phyloP scores from a whole-genome alignment of 2,113 vertebrate species.

The Notothenia coriiceps region DNA sequence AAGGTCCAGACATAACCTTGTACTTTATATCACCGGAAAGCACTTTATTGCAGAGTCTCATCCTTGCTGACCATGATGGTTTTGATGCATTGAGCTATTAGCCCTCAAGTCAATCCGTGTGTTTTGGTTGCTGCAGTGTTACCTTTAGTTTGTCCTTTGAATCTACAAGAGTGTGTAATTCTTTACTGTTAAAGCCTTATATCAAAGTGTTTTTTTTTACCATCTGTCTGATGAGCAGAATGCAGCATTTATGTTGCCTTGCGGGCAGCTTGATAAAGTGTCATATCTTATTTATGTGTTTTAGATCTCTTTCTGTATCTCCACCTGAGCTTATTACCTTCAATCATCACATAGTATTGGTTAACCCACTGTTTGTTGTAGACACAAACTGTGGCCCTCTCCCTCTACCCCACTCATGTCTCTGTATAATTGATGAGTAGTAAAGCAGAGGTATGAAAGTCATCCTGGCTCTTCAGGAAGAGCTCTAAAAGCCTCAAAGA shows the following conservation, averaged over 20 bases:
- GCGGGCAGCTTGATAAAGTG: not conserved
- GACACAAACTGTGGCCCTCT: not conserved
- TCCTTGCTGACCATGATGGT: slow-evolving; percentile 3
- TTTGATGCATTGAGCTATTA: slow-evolving; percentile 21
- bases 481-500: slow-evolving; percentile 73
- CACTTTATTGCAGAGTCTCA: slow-evolving; percentile 1
- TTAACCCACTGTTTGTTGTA: slow-evolving; percentile 4
- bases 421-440: slow-evolving; percentile 72
- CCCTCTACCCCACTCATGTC: not conserved
- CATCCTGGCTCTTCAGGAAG: slow-evolving; percentile 48
- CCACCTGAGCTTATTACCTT: not conserved
- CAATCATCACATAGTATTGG: not conserved
- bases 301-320: not conserved
- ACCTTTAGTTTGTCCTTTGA: not conserved
- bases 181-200: not conserved
- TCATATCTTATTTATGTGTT: not conserved
- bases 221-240: not conserved
- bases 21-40: slow-evolving; percentile 10
- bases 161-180: not conserved
- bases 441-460: slow-evolving; percentile 64
- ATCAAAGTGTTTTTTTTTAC: not conserved
- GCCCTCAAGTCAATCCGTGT: not conserved
- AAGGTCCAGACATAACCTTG: not conserved
- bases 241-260: not conserved
- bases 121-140: not conserved